Evolutionary conservation across 2,113 vertebrate species (phyloP).

Genomic region (Scomber scombrus): DNA sequence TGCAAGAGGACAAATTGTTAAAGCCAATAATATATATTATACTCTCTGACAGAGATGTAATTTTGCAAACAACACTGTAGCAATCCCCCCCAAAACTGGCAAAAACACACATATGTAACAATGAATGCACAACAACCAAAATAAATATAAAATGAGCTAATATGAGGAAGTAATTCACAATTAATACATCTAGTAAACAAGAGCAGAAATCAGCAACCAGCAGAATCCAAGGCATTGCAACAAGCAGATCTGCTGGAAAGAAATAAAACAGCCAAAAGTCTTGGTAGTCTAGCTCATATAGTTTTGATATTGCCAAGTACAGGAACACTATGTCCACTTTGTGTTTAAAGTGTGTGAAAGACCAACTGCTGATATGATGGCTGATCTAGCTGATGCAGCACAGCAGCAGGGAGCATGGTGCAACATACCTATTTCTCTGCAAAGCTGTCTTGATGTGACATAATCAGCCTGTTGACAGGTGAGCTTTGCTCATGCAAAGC

Average conservation of each 20-base stretch:
- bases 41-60: neutral
- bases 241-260: constrained; percentile 9
- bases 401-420: neutral
- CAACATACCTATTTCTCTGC: neutral
- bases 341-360: constrained; percentile 11
- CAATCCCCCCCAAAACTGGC: neutral
- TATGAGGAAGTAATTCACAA: neutral
- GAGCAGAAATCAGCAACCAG: constrained; percentile 8
- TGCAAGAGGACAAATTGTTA: neutral
- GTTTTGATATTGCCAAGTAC: constrained; percentile 3
- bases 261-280: neutral
- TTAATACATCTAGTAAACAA: neutral
- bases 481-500: constrained; percentile 1
- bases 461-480: constrained; percentile 7
- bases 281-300: constrained; percentile 3
- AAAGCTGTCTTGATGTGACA: neutral
- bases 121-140: neutral
- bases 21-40: neutral
- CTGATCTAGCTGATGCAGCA: neutral
- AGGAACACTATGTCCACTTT: neutral
- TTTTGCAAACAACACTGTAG: neutral
- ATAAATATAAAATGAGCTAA: neutral
- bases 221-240: neutral
- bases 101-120: neutral
- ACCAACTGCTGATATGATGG: neutral